Conservation (phyloP, 2,797 vertebrate species). For the Amniataba percoides region DNA sequence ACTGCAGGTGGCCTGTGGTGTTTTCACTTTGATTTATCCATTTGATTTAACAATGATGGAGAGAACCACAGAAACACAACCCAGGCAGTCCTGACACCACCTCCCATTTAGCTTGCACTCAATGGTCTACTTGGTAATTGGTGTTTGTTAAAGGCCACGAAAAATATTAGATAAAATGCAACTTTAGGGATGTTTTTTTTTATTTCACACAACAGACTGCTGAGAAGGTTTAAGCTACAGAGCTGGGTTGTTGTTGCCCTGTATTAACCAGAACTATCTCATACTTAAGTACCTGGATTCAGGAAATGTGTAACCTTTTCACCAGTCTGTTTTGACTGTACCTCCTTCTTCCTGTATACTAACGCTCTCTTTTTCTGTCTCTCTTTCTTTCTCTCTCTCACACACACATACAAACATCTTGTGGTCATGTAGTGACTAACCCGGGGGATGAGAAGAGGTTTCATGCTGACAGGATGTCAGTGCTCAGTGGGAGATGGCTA, state of each 20-base stretch:
- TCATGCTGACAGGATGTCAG: slow-evolving; percentile 84
- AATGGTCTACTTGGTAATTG: too few species aligned
- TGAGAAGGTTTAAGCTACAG: neutral
- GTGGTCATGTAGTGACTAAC: slow-evolving; percentile 83
- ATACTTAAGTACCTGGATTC: neutral
- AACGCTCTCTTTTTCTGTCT: slow-evolving; percentile 4
- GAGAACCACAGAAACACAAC: neutral
- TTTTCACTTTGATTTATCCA: too few species aligned
- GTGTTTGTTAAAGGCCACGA: too few species aligned
- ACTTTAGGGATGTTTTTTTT: too few species aligned
- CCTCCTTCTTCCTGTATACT: slow-evolving; percentile 17
- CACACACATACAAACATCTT: slow-evolving; percentile 68
- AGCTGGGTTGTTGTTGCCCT: neutral
- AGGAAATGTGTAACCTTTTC: slow-evolving; percentile 19
- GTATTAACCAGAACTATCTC: neutral
- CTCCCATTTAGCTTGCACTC: neutral
- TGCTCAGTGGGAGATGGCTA: slow-evolving; percentile 79
- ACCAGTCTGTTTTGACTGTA: slow-evolving; percentile 36
- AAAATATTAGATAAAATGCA: too few species aligned
- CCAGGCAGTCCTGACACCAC: neutral
- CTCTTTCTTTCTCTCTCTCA: slow-evolving; percentile 30
- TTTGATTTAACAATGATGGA: neutral
- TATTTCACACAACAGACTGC: neutral
- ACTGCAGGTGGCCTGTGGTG: too few species aligned
- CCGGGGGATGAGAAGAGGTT: slow-evolving; percentile 77